Evolutionary conservation across 2,113 vertebrate genomes (phyloP).

Genomic region (Ploceus nigricollis): DNA sequence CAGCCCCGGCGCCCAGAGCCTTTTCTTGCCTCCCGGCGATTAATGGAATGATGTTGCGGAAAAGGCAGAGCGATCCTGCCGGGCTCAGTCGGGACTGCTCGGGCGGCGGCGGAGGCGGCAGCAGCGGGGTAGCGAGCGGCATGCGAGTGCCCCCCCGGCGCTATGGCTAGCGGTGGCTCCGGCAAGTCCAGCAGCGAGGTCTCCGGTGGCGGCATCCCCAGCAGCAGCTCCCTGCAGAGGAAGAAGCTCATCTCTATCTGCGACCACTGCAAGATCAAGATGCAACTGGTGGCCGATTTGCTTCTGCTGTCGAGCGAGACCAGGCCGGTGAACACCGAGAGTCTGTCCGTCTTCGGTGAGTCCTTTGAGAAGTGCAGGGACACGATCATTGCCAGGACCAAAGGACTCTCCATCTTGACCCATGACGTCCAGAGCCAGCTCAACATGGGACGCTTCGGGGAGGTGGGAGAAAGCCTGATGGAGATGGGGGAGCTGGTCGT

Average conservation of each 20-base stretch:
- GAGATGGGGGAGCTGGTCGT: slow-evolving; percentile 95
- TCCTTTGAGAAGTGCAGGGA: slow-evolving; percentile 97
- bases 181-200: slow-evolving; percentile 87
- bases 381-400: slow-evolving; percentile 95
- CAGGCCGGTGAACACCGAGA: slow-evolving; percentile 87
- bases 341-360: slow-evolving; percentile 79
- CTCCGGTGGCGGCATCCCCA: slow-evolving; percentile 67
- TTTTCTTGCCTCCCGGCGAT: slow-evolving; percentile 66
- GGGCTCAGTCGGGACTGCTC: slow-evolving; percentile 79
- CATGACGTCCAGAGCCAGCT: slow-evolving; percentile 98
- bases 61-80: slow-evolving; percentile 74
- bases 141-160: slow-evolving; percentile 79
- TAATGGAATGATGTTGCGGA: slow-evolving; percentile 87
- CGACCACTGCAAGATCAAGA: slow-evolving; percentile 93
- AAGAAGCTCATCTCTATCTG: slow-evolving; percentile 89
- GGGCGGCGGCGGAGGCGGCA: slow-evolving; percentile 68
- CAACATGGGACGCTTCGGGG: slow-evolving; percentile 94
- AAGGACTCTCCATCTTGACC: slow-evolving; percentile 96
- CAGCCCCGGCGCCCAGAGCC: slow-evolving; percentile 51
- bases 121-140: slow-evolving; percentile 74
- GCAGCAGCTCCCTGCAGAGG: slow-evolving; percentile 80
- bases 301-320: slow-evolving; percentile 96
- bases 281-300: slow-evolving; percentile 98
- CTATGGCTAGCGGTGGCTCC: slow-evolving; percentile 93
- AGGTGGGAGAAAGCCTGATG: slow-evolving; percentile 89